phyloP scores from a whole-genome alignment of 2,113 vertebrate genomes.

The Aegotheles bennettii region DNA sequence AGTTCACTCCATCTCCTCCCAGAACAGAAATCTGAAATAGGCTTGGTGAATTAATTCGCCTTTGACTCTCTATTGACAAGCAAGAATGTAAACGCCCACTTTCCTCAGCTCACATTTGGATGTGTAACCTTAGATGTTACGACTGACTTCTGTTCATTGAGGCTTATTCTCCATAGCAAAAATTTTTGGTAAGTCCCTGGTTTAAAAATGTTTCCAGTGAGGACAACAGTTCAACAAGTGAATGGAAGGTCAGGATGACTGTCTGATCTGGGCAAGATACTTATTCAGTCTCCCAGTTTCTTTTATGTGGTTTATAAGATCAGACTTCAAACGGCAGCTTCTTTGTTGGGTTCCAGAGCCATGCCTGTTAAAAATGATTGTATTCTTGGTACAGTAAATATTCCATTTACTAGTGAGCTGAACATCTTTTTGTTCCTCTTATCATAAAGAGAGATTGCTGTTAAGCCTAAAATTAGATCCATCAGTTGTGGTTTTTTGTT shows the following conservation, averaged over 20 bases:
- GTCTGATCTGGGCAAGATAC: background rate
- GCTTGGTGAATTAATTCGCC: background rate
- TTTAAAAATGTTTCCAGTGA: background rate
- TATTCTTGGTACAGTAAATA: background rate
- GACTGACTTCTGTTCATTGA: background rate
- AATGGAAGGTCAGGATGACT: background rate
- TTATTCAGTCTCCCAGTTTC: background rate
- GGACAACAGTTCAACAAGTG: background rate
- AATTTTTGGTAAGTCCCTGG: background rate
- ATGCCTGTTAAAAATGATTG: background rate
- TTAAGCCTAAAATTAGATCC: background rate
- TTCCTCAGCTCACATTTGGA: background rate
- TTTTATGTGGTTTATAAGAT: background rate
- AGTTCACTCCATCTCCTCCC: background rate
- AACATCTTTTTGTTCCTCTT: background rate
- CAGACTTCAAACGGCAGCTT: background rate
- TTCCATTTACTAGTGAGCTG: background rate
- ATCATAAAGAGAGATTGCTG: background rate
- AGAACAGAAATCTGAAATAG: background rate
- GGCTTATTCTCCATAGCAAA: background rate
- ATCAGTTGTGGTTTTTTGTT: background rate
- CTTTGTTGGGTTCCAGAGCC: background rate
- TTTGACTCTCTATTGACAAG: background rate
- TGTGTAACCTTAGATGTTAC: background rate
- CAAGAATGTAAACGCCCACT: background rate